Conservation (phyloP, 2,113 vertebrate species). For the Neoarius graeffei region DNA sequence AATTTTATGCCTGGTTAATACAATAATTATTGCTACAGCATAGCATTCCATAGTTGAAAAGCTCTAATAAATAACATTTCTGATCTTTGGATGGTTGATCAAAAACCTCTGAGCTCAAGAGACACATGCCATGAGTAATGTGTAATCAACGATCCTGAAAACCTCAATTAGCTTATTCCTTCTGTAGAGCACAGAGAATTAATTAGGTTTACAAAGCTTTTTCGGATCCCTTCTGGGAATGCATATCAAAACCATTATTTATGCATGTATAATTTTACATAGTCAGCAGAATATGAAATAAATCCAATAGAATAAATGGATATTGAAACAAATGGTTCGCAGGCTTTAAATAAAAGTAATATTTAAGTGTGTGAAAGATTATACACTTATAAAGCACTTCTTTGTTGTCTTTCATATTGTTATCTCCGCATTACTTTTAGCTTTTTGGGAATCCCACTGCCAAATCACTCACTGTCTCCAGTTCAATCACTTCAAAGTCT, state of each 20-base stretch:
- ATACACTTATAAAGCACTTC: neutral
- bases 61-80: neutral
- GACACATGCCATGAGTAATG: neutral
- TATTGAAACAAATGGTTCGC: neutral
- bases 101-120: neutral
- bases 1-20: slow-evolving; percentile 15
- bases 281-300: neutral
- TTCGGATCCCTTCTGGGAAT: neutral
- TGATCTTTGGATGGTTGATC: neutral
- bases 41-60: neutral
- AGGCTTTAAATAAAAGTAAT: neutral
- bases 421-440: slow-evolving; percentile 30
- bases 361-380: neutral
- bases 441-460: neutral
- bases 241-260: neutral
- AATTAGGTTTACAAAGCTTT: neutral
- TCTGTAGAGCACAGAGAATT: neutral
- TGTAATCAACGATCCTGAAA: neutral
- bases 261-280: neutral
- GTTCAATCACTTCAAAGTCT: slow-evolving; percentile 2
- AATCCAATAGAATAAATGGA: neutral
- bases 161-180: neutral
- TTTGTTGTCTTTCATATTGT: neutral
- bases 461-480: neutral
- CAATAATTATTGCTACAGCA: neutral